Percentiles rank a stretch among this genome's conserved stretches.
phyloP scores from a whole-genome alignment of 1,140 invertebrate species.

The Tetranychus cinnabarinus region DNA sequence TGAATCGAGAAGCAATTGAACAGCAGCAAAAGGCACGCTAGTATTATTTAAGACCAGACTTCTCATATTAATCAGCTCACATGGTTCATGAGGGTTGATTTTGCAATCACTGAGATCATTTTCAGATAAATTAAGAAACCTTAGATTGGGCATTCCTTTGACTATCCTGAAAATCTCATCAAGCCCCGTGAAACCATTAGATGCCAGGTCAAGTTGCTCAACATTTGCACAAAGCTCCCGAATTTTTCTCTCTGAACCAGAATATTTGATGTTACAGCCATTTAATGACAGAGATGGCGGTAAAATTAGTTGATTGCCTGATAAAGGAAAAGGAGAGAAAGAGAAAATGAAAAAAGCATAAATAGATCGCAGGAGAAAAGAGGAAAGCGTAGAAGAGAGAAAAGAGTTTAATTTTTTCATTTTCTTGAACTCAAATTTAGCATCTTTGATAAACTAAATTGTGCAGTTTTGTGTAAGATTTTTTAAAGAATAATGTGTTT shows the following conservation, averaged over 20 bases:
- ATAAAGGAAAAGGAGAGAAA: background rate
- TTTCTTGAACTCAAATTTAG: background rate
- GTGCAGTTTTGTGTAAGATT: background rate
- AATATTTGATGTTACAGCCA: slow-evolving; percentile 11
- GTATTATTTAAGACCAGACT: slow-evolving; percentile 66
- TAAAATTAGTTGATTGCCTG: slow-evolving; percentile 10
- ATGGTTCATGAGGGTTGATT: background rate
- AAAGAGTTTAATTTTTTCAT: background rate
- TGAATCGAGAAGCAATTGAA: slow-evolving; percentile 44
- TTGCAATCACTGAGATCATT: slow-evolving; percentile 34
- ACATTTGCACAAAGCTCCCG: slow-evolving; percentile 57
- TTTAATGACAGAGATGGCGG: slow-evolving; percentile 13
- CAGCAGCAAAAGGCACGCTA: slow-evolving; percentile 50
- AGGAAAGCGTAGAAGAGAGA: background rate
- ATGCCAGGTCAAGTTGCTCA: slow-evolving; percentile 64
- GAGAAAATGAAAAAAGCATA: background rate
- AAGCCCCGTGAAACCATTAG: slow-evolving; percentile 64
- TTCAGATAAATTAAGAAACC: slow-evolving; percentile 72
- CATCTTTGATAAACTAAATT: background rate
- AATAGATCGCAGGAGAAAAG: background rate
- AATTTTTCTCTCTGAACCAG: slow-evolving; percentile 20
- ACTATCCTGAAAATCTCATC: slow-evolving; percentile 61
- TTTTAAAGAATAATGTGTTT: background rate
- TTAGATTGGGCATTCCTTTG: slow-evolving; percentile 55
- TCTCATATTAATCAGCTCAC: slow-evolving; percentile 25